Evolutionary conservation across 2,888 invertebrate genomes (phyloP).

Genomic region (Oxyteleia sp.): DNA sequence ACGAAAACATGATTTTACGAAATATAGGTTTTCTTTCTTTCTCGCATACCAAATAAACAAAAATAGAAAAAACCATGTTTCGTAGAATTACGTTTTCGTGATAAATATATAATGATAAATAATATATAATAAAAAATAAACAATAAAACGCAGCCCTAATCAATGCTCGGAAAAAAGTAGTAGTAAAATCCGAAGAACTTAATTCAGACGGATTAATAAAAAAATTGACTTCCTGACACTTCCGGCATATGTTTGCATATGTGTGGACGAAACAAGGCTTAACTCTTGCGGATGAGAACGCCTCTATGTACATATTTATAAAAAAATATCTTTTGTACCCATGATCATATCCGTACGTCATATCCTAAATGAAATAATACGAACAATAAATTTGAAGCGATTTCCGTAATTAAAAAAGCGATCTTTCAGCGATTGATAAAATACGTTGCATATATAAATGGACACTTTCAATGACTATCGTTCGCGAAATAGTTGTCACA

Average conservation of each 20-base stretch:
- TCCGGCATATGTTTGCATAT: conserved; percentile 28
- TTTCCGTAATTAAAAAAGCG: conserved; percentile 22
- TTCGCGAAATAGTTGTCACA: conserved; percentile 1
- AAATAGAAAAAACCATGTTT: no score
- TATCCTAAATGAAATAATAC: conserved; percentile 47
- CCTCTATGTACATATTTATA: conserved; percentile 63
- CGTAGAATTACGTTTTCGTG: no score
- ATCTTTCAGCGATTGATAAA: conserved; percentile 53
- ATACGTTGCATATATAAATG: conserved; percentile 21
- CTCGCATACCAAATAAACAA: no score
- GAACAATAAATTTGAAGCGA: conserved; percentile 21
- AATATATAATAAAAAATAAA: no score
- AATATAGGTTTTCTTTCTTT: no score
- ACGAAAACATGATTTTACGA: no score
- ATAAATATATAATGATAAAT: no score
- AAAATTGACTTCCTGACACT: conserved; percentile 57
- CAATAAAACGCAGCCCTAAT: no score
- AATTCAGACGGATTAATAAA: conserved; percentile 44
- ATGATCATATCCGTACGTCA: conserved; percentile 64
- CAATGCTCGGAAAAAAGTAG: not conserved
- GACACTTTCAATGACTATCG: conserved; percentile 17
- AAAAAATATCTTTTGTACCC: conserved; percentile 67
- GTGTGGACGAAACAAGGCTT: conserved; percentile 36
- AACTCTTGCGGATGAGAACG: conserved; percentile 44
- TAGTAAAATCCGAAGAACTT: conserved; percentile 45